phyloP scores from a whole-genome alignment of 2,888 invertebrate genomes.

The Carcina quercana region DNA sequence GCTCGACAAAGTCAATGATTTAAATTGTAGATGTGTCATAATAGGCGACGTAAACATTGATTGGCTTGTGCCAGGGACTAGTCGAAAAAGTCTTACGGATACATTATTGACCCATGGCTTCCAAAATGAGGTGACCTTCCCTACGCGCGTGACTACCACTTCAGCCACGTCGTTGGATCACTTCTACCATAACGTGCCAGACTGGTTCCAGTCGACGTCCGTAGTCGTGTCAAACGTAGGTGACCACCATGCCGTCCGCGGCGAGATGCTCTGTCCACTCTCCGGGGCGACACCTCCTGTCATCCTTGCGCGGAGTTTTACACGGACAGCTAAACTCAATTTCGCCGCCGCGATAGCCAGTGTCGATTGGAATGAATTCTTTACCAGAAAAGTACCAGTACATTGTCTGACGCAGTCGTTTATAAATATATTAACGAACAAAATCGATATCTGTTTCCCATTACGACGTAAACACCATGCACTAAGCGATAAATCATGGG shows the following conservation, averaged over 20 bases:
- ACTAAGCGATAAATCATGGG: too few relatives aligned
- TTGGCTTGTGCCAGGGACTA: too few relatives aligned
- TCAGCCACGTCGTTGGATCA: background rate
- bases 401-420: too few relatives aligned
- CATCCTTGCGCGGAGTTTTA: background rate
- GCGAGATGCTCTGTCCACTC: too few relatives aligned
- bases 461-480: too few relatives aligned
- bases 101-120: background rate
- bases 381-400: too few relatives aligned
- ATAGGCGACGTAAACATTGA: background rate
- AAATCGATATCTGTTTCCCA: too few relatives aligned
- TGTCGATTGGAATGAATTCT: slow-evolving; percentile 1
- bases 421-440: too few relatives aligned
- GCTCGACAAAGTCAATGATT: too few relatives aligned
- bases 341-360: background rate
- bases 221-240: background rate
- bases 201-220: background rate
- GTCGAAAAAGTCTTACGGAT: background rate
- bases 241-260: background rate
- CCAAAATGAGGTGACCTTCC: background rate
- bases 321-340: background rate
- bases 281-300: background rate
- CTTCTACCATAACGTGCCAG: background rate
- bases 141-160: background rate
- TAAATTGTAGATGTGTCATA: background rate